A percentile compares a stretch with the other conserved stretches of the same genome.
phyloP scores from a whole-genome alignment of 2,888 invertebrate genomes.

The Tetanocera ferruginea region DNA sequence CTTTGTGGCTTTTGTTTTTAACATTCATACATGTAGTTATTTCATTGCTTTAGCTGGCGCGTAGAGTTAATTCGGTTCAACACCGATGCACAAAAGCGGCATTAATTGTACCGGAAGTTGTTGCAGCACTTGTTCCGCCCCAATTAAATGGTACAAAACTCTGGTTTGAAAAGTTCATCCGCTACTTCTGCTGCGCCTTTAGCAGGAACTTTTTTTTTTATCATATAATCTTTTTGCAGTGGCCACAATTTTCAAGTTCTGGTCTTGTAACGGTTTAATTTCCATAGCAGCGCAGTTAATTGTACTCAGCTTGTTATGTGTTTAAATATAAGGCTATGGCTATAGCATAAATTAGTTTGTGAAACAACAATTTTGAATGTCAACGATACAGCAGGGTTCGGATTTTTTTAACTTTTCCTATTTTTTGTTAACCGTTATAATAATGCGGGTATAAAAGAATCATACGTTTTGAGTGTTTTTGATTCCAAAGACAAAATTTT shows the following conservation, averaged over 20 bases:
- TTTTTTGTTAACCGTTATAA: too few relatives aligned
- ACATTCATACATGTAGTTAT: neutral
- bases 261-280: neutral
- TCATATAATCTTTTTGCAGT: neutral
- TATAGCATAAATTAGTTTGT: too few relatives aligned
- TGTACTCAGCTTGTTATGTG: neutral
- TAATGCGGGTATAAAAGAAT: too few relatives aligned
- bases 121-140: conserved; percentile 39
- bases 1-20: conserved; percentile 17
- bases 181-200: neutral
- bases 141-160: neutral
- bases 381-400: too few relatives aligned
- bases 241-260: too few relatives aligned
- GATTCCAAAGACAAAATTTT: too few relatives aligned
- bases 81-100: conserved; percentile 30
- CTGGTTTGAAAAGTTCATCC: neutral
- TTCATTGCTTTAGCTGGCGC: conserved; percentile 12
- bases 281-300: neutral
- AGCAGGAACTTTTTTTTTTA: neutral
- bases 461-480: too few relatives aligned
- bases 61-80: conserved; percentile 42
- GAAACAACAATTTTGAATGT: too few relatives aligned
- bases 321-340: too few relatives aligned
- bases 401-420: too few relatives aligned
- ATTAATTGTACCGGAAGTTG: conserved; percentile 57